Base-by-base conservation (phyloP, 2,888 invertebrate genomes). In the Sphaerophoria rueppellii region DNA sequence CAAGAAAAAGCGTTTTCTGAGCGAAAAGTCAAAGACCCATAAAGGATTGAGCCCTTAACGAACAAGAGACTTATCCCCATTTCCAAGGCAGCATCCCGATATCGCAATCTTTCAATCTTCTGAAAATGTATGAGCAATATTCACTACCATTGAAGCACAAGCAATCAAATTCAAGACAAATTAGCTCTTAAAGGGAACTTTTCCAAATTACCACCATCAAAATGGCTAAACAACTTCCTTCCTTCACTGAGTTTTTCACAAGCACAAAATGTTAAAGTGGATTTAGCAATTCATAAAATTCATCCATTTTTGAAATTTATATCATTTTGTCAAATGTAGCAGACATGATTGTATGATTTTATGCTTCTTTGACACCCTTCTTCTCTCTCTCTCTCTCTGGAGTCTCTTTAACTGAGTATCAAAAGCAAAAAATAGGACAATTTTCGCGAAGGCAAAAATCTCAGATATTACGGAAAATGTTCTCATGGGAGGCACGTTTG, bases 251-350 rank as follows among this genome's bases (percentile, higher is more conserved):
- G n/a, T 24, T n/a, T 55, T 48, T 11, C 11, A 24, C 16, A 50
- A 63, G 48, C 70, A 34, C 63, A 48, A 58, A 14, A 43, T 63
- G 6, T 43, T 57, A 71, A 35, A 48, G 16, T 60, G 52, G 35
- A 58, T 74, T 79, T 69, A 70, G 75, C 79, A 83, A 72, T 83
- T 80, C 71, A 80, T 80, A 75, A 80, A 75, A 80, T 52, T 72
- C 61, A 61, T 50, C 72, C 71, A 76, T 83, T 76, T 80, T 67
- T 34, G 72, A 54, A 80, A 80, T 83, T 76, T 83, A 75, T 80
- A 79, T 80, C 75, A 83, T 83, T 80, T 83, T 61, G 48, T 57
- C 57, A 83, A 83, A 83, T 79, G 79, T 75, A 48, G 79, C 82
- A 60, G 70, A 57, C 60, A 73, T 69, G 74, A 70, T 34, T 75